Conservation (phyloP, 2,888 invertebrate species). For the Salpingus planirostris region DNA sequence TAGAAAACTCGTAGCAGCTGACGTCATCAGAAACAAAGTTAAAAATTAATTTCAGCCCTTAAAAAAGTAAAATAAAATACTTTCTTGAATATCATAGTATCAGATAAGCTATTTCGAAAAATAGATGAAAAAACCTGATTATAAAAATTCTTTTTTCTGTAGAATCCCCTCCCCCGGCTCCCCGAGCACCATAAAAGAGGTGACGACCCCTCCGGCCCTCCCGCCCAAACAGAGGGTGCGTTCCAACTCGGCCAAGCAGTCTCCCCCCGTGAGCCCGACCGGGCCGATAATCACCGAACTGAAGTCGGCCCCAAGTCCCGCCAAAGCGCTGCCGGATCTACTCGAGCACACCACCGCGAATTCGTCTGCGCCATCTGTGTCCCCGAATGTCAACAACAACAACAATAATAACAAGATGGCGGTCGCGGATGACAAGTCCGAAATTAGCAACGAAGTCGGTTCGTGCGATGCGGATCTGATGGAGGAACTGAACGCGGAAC, state of each 20-base stretch:
- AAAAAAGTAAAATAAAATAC: too few species aligned
- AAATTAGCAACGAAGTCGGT: slow-evolving; percentile 18
- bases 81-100: too few species aligned
- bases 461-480: slow-evolving; percentile 50
- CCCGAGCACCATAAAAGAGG: slow-evolving; percentile 18
- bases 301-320: slow-evolving; percentile 20
- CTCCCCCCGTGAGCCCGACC: slow-evolving; percentile 29
- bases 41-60: too few species aligned
- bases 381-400: neutral
- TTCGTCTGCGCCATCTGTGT: neutral
- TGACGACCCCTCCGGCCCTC: slow-evolving; percentile 41
- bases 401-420: slow-evolving; percentile 7
- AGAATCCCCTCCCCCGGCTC: slow-evolving; percentile 19
- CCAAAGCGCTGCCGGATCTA: slow-evolving; percentile 35
- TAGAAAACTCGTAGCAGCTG: too few species aligned
- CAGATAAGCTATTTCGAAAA: too few species aligned
- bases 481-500: slow-evolving; percentile 72
- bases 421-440: slow-evolving; percentile 6
- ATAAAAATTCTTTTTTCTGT: slow-evolving; percentile 8
- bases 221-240: slow-evolving; percentile 49
- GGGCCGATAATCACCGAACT: slow-evolving; percentile 2
- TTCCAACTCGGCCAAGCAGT: slow-evolving; percentile 36
- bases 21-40: too few species aligned
- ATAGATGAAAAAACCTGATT: too few species aligned
- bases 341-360: slow-evolving; percentile 35